These are phyloP conservation scores for Labroides dimidiatus DNA, from an alignment of 2,797 vertebrate species.

Conservation along the genomic window DNA sequence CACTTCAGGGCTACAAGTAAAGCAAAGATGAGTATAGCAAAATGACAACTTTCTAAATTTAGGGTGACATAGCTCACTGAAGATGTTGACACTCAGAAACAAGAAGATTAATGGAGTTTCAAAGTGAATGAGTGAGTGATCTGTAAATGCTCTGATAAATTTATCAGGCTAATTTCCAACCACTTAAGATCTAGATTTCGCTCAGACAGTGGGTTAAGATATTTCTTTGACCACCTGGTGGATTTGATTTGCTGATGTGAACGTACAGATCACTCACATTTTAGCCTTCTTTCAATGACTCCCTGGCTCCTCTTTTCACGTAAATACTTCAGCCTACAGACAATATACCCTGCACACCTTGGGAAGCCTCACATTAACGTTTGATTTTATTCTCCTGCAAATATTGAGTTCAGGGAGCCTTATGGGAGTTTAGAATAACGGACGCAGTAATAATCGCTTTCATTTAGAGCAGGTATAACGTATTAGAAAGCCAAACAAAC, in stretches of 20 bases:
- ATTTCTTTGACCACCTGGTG: background rate
- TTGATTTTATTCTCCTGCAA: constrained; percentile 53
- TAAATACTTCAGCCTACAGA: constrained; percentile 14
- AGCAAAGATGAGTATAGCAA: background rate
- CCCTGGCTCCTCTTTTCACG: constrained; percentile 20
- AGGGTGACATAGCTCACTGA: background rate
- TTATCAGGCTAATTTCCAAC: background rate
- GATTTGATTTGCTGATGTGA: constrained; percentile 11
- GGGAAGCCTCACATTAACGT: constrained; percentile 36
- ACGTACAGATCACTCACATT: constrained; percentile 24
- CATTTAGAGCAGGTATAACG: constrained; percentile 23
- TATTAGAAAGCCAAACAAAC: constrained; percentile 37
- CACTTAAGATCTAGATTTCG: background rate
- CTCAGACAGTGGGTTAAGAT: background rate
- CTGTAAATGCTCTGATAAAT: background rate
- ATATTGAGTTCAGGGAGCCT: constrained; percentile 44
- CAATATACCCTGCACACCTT: constrained; percentile 32
- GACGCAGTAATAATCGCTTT: constrained; percentile 24
- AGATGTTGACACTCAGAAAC: background rate
- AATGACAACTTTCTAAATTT: background rate
- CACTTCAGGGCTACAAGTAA: constrained; percentile 11
- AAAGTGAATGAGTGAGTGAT: constrained; percentile 8
- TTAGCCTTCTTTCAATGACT: constrained; percentile 10
- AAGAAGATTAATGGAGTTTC: background rate
- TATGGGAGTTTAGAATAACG: constrained; percentile 33